Conservation (phyloP, 2,888 invertebrate genomes). For the Metallyticus violacea region DNA sequence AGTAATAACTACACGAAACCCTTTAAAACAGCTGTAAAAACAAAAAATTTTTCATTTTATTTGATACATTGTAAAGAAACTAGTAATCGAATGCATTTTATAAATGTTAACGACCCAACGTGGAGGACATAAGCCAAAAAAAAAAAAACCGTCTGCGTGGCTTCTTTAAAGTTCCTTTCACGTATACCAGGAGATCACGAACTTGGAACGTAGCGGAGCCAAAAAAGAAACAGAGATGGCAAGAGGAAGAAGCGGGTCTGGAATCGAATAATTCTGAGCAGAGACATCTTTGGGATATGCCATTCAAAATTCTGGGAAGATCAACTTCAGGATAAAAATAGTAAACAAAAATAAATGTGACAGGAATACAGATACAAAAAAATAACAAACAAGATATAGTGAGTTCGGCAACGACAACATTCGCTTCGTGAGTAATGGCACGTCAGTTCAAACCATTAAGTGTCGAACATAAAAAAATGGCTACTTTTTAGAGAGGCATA, state of each 20-base stretch:
- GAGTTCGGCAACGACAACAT: too few species aligned
- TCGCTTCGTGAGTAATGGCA: too few species aligned
- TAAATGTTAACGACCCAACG: not conserved
- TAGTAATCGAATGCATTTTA: not conserved
- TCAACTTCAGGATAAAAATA: not conserved
- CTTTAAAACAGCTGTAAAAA: too few species aligned
- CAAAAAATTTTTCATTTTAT: too few species aligned
- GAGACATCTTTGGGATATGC: not conserved
- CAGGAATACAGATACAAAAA: too few species aligned
- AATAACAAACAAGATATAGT: too few species aligned
- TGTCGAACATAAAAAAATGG: too few species aligned
- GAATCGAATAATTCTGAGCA: not conserved
- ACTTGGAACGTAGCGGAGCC: not conserved
- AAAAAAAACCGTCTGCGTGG: not conserved
- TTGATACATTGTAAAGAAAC: too few species aligned
- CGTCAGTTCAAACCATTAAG: too few species aligned
- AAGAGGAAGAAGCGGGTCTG: not conserved
- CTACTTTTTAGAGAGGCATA: too few species aligned
- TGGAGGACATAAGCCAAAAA: not conserved
- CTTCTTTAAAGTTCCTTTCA: not conserved
- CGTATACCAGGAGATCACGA: not conserved
- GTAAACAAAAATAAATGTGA: not conserved
- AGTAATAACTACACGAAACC: too few species aligned
- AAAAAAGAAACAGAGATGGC: not conserved
- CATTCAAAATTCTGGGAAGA: not conserved